phyloP scores from a whole-genome alignment of 2,888 invertebrate species.

The Cryptus viduatorius region DNA sequence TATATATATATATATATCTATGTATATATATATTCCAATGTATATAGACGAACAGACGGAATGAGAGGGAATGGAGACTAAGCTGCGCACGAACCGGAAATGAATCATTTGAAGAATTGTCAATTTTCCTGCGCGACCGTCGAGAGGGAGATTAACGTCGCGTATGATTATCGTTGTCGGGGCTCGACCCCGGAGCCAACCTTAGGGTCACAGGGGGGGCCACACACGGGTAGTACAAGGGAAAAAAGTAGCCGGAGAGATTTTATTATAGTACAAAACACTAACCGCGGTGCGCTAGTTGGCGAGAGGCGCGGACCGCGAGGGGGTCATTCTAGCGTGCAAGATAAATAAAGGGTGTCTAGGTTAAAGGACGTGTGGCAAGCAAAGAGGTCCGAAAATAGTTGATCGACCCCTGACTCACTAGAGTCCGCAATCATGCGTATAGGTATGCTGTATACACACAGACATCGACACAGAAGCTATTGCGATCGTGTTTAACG shows the following conservation, averaged over 20 bases:
- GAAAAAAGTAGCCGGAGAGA: background rate
- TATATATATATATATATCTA: background rate
- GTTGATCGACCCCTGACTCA: slow-evolving; percentile 66
- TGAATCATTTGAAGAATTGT: slow-evolving; percentile 83
- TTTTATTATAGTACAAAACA: slow-evolving; percentile 9
- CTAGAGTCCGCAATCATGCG: slow-evolving; percentile 51
- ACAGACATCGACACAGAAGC: background rate
- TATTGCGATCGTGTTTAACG: background rate
- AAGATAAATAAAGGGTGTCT: slow-evolving; percentile 65
- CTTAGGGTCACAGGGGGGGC: slow-evolving; percentile 59
- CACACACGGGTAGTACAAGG: slow-evolving; percentile 32
- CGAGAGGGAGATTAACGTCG: slow-evolving; percentile 63
- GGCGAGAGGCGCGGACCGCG: slow-evolving; percentile 21
- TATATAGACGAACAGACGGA: slow-evolving; percentile 12
- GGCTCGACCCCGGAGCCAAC: slow-evolving; percentile 62
- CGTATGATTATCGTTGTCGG: slow-evolving; percentile 63
- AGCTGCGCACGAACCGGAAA: slow-evolving; percentile 78
- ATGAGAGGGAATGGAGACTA: slow-evolving; percentile 56
- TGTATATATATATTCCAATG: background rate
- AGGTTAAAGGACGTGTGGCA: slow-evolving; percentile 62
- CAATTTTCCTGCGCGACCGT: slow-evolving; percentile 75
- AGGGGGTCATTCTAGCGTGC: slow-evolving; percentile 64
- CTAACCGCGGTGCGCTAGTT: slow-evolving; percentile 27
- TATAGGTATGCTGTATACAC: background rate
- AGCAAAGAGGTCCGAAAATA: slow-evolving; percentile 63